phyloP scores from a whole-genome alignment of 2,113 vertebrate genomes.

The Stegastes partitus region DNA sequence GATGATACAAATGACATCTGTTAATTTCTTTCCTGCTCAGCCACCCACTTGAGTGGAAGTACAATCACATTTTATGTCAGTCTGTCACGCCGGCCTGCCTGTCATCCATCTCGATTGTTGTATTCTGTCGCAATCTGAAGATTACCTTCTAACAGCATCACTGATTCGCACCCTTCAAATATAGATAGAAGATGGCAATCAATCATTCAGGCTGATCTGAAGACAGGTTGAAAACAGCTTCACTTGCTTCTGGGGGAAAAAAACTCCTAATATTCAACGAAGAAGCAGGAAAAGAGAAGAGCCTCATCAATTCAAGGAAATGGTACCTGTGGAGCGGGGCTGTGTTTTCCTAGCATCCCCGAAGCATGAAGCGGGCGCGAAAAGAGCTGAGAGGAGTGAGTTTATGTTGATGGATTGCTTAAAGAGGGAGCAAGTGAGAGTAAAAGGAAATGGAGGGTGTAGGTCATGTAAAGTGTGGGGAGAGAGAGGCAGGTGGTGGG shows the following conservation, averaged over 20 bases:
- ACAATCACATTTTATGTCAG: neutral
- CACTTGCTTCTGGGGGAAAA: neutral
- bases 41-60: neutral
- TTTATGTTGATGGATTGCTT: constrained; percentile 30
- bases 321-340: constrained; percentile 16
- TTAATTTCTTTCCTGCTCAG: too few species aligned
- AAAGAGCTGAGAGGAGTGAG: constrained; percentile 1
- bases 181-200: constrained; percentile 2
- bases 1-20: neutral
- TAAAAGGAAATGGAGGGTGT: constrained; percentile 22
- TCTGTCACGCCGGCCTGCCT: neutral
- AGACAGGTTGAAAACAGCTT: constrained; percentile 12
- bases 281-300: neutral
- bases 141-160: neutral
- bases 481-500: constrained; percentile 10
- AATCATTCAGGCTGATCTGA: neutral
- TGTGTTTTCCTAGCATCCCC: constrained; percentile 43
- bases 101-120: constrained; percentile 3
- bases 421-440: constrained; percentile 12
- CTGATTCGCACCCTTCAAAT: too few species aligned
- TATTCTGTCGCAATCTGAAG: neutral
- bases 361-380: constrained; percentile 1
- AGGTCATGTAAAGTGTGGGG: constrained; percentile 11
- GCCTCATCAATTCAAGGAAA: constrained; percentile 46
- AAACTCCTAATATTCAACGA: neutral